A percentile compares a stretch with the other conserved stretches of the same genome.
Evolutionary conservation across 2,888 invertebrate species (phyloP).

Genomic region (Spodoptera littoralis): DNA sequence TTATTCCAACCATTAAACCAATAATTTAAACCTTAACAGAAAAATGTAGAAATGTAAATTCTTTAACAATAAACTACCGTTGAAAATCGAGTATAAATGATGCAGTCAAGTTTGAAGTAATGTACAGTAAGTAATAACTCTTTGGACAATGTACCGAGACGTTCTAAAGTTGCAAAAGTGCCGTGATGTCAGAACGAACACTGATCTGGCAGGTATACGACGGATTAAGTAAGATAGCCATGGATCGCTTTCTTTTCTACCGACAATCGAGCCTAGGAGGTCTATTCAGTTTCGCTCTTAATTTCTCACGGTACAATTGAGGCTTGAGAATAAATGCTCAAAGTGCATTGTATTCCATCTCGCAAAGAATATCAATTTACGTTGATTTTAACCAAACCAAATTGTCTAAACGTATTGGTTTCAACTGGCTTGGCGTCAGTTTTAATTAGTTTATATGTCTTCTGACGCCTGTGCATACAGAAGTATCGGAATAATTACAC

Average conservation of each 20-base stretch:
- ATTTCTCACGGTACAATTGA: conserved; percentile 62
- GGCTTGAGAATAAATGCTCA: conserved; percentile 58
- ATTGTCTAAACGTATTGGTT: conserved; percentile 4
- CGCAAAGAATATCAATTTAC: conserved; percentile 18
- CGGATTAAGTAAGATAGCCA: conserved; percentile 71
- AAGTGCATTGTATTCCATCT: conserved; percentile 60
- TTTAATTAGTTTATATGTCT: conserved; percentile 10
- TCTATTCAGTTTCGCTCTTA: conserved; percentile 73
- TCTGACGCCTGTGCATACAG: conserved; percentile 10
- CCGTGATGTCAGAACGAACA: conserved; percentile 63
- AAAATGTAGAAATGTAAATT: neutral
- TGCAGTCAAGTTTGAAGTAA: conserved; percentile 45
- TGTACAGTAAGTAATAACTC: conserved; percentile 41
- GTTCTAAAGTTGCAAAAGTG: conserved; percentile 66
- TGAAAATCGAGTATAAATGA: conserved; percentile 10
- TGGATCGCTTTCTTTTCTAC: conserved; percentile 79
- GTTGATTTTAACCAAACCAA: neutral
- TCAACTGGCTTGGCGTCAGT: conserved; percentile 12
- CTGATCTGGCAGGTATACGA: conserved; percentile 56
- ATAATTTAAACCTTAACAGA: no score
- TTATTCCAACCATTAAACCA: no score
- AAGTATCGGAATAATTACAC: conserved; percentile 16
- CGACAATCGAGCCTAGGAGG: conserved; percentile 57
- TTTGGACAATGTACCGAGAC: conserved; percentile 50
- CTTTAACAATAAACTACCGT: conserved; percentile 19